These are phyloP conservation scores for Leptinotarsa lineolata DNA, from an alignment of 1,140 invertebrate species.

Conservation along the genomic window DNA sequence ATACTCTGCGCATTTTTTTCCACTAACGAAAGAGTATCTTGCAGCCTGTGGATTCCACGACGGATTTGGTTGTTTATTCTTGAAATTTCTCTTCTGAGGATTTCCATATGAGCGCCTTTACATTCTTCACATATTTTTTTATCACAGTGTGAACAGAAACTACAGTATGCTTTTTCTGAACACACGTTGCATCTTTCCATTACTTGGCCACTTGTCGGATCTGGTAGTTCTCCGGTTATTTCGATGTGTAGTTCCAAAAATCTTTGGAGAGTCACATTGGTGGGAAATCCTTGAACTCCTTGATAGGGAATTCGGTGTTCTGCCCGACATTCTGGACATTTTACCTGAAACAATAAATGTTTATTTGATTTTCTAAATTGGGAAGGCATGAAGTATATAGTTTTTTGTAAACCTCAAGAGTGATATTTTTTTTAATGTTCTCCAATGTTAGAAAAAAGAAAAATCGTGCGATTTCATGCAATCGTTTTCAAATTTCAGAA, in stretches of 20 bases:
- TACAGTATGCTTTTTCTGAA: conserved; percentile 91
- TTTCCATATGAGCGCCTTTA: conserved; percentile 94
- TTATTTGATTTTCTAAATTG: not conserved
- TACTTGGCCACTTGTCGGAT: conserved; percentile 82
- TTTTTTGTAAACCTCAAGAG: too few species aligned
- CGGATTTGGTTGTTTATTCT: conserved; percentile 92
- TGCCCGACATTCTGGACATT: conserved; percentile 98
- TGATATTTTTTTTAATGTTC: too few species aligned
- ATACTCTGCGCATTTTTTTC: conserved; percentile 84
- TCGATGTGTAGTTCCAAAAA: conserved; percentile 95
- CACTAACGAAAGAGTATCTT: conserved; percentile 80
- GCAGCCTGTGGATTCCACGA: conserved; percentile 81
- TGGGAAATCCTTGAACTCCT: conserved; percentile 91
- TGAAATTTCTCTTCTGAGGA: conserved; percentile 88
- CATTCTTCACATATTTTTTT: conserved; percentile 89
- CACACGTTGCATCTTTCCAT: conserved; percentile 90
- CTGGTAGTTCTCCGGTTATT: conserved; percentile 88
- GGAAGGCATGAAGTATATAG: too few species aligned
- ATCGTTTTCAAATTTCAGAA: too few species aligned
- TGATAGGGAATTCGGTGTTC: conserved; percentile 97
- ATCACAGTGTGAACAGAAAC: conserved; percentile 90
- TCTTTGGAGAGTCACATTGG: conserved; percentile 92
- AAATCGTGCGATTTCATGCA: too few species aligned
- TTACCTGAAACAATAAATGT: conserved; percentile 69
- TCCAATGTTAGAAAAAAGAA: too few species aligned